A percentile compares a stretch with the other conserved stretches of the same genome.
Conservation (phyloP, 2,888 invertebrate genomes). For the Odontocolon sp. region DNA sequence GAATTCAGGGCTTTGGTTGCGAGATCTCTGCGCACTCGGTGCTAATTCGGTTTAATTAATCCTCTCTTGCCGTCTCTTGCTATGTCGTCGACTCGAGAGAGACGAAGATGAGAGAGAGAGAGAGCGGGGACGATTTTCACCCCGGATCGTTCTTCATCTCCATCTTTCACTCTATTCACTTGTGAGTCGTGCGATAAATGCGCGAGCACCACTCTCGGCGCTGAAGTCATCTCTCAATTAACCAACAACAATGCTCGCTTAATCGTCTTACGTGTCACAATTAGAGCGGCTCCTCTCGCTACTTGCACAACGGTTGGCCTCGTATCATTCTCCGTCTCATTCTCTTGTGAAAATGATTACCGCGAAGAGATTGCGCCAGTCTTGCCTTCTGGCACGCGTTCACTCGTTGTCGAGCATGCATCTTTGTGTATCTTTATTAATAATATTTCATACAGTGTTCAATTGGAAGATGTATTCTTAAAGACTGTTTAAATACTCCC, state of each 20-base stretch:
- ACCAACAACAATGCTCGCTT: slow-evolving; percentile 73
- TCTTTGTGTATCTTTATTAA: not conserved
- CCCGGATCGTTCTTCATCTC: slow-evolving; percentile 21
- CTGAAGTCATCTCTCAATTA: slow-evolving; percentile 77
- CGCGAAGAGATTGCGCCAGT: slow-evolving; percentile 37
- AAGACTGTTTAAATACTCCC: too few relatives aligned
- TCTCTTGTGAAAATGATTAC: slow-evolving; percentile 37
- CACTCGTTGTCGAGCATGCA: slow-evolving; percentile 6
- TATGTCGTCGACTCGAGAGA: slow-evolving; percentile 47
- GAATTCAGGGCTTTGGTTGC: slow-evolving; percentile 59
- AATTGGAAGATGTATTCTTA: too few relatives aligned
- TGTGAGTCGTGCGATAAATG: slow-evolving; percentile 54
- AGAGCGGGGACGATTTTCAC: slow-evolving; percentile 10
- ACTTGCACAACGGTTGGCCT: too few relatives aligned
- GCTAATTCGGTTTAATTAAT: slow-evolving; percentile 76
- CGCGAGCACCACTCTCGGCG: slow-evolving; percentile 61
- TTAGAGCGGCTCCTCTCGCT: slow-evolving; percentile 67
- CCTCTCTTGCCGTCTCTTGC: slow-evolving; percentile 53
- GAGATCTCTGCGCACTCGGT: slow-evolving; percentile 62
- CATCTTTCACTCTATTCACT: not conserved
- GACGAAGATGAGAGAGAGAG: slow-evolving; percentile 37
- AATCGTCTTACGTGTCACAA: slow-evolving; percentile 77
- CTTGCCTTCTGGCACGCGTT: slow-evolving; percentile 6
- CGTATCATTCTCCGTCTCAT: not conserved
- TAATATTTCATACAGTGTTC: not conserved